Evolutionary conservation across 2,888 invertebrate genomes (phyloP).

Genomic region (Pterostichus niger): DNA sequence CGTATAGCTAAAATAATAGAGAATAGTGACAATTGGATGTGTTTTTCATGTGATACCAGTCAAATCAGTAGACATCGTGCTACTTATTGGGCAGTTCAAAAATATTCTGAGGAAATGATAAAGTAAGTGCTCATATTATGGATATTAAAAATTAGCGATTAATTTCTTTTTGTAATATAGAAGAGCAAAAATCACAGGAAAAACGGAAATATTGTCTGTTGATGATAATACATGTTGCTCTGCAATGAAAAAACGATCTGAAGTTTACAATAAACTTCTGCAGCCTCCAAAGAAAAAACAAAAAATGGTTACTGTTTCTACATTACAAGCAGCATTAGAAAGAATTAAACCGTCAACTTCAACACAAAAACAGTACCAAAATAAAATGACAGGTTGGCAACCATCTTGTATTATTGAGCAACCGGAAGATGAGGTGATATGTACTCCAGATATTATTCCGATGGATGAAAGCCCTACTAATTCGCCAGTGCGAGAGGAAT

Average conservation of each 20-base stretch:
- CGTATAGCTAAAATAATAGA: slow-evolving; percentile 85
- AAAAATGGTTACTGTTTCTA: neutral
- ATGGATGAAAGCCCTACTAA: slow-evolving; percentile 67
- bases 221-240: slow-evolving; percentile 52
- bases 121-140: slow-evolving; percentile 75
- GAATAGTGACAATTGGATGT: slow-evolving; percentile 89
- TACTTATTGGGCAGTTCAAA: slow-evolving; percentile 85
- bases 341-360: neutral
- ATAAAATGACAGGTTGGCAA: slow-evolving; percentile 8
- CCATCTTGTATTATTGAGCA: slow-evolving; percentile 27
- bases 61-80: slow-evolving; percentile 84
- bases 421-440: slow-evolving; percentile 80
- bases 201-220: neutral
- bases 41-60: slow-evolving; percentile 86
- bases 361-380: slow-evolving; percentile 5
- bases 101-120: slow-evolving; percentile 83
- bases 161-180: slow-evolving; percentile 36
- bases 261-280: slow-evolving; percentile 11
- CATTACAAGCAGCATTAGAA: neutral
- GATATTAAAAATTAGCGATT: neutral
- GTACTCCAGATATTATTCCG: slow-evolving; percentile 80
- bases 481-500: slow-evolving; percentile 20
- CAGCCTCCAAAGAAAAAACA: slow-evolving; percentile 27
- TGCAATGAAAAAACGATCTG: slow-evolving; percentile 27
- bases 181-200: slow-evolving; percentile 20